These are phyloP conservation scores for Adelognathus sp. DNA, from an alignment of 2,888 invertebrate species.

Conservation along the genomic window DNA sequence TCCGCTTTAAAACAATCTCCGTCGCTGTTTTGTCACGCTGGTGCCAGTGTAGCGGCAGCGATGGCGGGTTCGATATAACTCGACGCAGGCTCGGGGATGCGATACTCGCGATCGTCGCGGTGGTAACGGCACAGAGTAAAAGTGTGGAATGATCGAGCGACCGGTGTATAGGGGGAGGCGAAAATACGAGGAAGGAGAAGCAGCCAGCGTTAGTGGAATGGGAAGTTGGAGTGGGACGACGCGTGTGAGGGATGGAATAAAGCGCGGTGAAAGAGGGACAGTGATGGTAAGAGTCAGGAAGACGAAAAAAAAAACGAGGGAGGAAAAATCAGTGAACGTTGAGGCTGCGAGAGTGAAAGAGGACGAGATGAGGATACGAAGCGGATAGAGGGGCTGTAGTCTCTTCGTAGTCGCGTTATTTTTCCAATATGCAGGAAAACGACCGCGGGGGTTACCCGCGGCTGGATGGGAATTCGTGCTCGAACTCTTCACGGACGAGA, in stretches of 20 bases:
- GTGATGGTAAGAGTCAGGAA: constrained; percentile 34
- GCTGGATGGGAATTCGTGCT: constrained; percentile 61
- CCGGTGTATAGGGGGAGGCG: constrained; percentile 17
- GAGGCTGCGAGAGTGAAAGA: constrained; percentile 15
- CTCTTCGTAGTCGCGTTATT: constrained; percentile 66
- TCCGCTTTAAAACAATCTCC: constrained; percentile 78
- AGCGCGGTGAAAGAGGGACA: constrained; percentile 21
- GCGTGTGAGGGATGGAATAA: constrained; percentile 43
- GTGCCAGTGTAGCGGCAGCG: not conserved
- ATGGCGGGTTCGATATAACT: not conserved
- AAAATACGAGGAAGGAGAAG: not conserved
- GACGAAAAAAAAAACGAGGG: constrained; percentile 20
- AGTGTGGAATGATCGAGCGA: constrained; percentile 52
- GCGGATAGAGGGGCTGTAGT: constrained; percentile 12
- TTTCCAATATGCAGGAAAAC: constrained; percentile 72
- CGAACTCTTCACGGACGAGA: constrained; percentile 3
- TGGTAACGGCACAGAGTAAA: constrained; percentile 34
- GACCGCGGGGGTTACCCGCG: constrained; percentile 49
- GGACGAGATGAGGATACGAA: constrained; percentile 29
- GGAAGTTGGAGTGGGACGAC: constrained; percentile 20
- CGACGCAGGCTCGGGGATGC: not conserved
- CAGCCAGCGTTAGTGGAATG: not conserved
- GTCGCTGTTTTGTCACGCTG: not conserved
- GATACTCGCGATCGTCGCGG: constrained; percentile 38
- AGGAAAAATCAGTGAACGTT: constrained; percentile 30